These are phyloP conservation scores for Himantopus leucocephalus DNA, from an alignment of 2,113 vertebrate species.

Conservation along the genomic window DNA sequence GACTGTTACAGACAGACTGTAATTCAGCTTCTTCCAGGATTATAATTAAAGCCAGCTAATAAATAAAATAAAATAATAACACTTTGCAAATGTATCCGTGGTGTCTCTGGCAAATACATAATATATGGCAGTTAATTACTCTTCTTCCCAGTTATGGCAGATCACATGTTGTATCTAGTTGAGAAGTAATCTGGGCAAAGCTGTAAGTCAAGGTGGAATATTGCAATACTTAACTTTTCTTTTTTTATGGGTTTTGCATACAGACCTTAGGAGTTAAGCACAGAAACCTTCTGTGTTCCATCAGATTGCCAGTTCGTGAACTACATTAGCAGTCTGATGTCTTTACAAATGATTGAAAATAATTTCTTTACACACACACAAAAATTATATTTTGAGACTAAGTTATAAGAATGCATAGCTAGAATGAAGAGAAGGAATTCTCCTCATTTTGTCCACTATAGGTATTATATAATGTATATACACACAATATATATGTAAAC, in stretches of 20 bases:
- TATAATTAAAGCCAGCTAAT: slow-evolving; percentile 58
- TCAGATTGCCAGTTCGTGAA: neutral
- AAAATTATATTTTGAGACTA: neutral
- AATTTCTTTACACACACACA: neutral
- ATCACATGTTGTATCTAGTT: neutral
- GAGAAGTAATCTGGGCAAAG: neutral
- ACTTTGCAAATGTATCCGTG: slow-evolving; percentile 8
- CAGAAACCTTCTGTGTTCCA: neutral
- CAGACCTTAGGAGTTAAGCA: neutral
- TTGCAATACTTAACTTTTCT: neutral
- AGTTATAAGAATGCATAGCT: neutral
- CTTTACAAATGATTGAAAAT: neutral
- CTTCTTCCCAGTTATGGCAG: neutral
- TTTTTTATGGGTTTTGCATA: neutral
- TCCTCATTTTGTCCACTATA: neutral
- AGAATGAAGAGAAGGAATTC: neutral
- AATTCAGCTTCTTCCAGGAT: slow-evolving; percentile 8
- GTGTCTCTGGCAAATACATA: slow-evolving; percentile 3
- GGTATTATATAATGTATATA: too few relatives aligned
- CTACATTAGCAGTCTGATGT: fast-evolving
- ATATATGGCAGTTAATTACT: slow-evolving; percentile 34
- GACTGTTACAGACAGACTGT: neutral
- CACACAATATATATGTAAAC: neutral
- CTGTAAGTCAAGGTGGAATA: neutral
- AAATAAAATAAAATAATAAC: slow-evolving; percentile 55